A percentile compares a stretch with the other conserved stretches of the same genome.
phyloP scores from a whole-genome alignment of 64 coral and sea anemone species.

The Dendronephthya gigantea region DNA sequence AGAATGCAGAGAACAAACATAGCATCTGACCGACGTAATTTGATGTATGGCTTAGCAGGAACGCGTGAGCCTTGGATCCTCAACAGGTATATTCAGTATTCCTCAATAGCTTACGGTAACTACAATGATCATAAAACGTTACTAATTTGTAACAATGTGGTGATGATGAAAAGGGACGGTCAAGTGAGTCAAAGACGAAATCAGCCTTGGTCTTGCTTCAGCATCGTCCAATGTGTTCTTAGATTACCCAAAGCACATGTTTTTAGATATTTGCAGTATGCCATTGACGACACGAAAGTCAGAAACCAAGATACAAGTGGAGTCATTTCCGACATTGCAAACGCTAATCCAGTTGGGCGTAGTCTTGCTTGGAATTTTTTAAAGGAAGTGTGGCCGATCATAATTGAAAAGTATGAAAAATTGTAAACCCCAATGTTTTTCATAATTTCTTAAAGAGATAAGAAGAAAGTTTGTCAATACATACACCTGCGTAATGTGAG shows the following conservation, averaged over 20 bases:
- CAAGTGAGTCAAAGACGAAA: too few species aligned
- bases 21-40: conserved; percentile 45
- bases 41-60: conserved; percentile 58
- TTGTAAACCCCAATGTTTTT: too few species aligned
- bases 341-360: conserved; percentile 57
- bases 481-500: too few species aligned
- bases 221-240: too few species aligned
- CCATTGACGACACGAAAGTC: conserved; percentile 59
- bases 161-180: too few species aligned
- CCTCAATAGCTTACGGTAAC: neutral
- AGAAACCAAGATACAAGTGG: conserved; percentile 35
- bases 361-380: conserved; percentile 75
- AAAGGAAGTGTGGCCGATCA: neutral
- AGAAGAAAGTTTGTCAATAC: too few species aligned
- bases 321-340: conserved; percentile 39
- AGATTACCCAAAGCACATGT: too few species aligned
- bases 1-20: conserved; percentile 59
- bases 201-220: too few species aligned
- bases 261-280: conserved; percentile 65
- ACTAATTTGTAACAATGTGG: too few species aligned
- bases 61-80: conserved; percentile 74
- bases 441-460: neutral
- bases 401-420: neutral
- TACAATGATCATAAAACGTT: too few species aligned
- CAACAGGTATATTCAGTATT: conserved; percentile 34